Evolutionary conservation across 2,888 invertebrate genomes (phyloP).

Genomic region (Hirtodrosophila trivittata): DNA sequence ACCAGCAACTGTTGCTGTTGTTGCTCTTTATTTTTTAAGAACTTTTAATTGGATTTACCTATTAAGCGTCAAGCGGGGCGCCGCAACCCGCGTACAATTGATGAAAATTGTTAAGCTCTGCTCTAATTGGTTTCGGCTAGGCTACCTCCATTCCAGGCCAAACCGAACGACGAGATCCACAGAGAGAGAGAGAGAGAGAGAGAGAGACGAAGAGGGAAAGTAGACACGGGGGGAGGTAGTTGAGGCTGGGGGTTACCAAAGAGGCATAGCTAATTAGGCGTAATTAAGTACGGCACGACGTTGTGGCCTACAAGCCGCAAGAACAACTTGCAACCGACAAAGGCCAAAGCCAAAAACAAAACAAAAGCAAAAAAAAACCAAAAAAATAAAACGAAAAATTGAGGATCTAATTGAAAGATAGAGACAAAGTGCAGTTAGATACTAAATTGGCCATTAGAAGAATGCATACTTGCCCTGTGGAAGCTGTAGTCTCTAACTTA

Average conservation of each 20-base stretch:
- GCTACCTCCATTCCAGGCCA: constrained; percentile 51
- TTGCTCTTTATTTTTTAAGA: constrained; percentile 38
- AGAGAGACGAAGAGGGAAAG: background rate
- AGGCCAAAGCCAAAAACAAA: constrained; percentile 30
- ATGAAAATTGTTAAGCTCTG: constrained; percentile 68
- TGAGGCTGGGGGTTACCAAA: background rate
- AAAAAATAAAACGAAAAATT: constrained; percentile 1
- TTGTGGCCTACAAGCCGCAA: constrained; percentile 29
- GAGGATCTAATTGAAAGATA: constrained; percentile 53
- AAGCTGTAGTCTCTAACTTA: too few species aligned
- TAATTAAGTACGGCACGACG: constrained; percentile 55
- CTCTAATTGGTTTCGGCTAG: constrained; percentile 65
- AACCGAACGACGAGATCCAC: constrained; percentile 9
- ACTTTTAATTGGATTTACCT: constrained; percentile 70
- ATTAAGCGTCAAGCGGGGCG: constrained; percentile 49
- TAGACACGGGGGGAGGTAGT: background rate
- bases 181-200: background rate
- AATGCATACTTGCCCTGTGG: constrained; percentile 8
- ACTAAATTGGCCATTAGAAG: constrained; percentile 26
- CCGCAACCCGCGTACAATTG: constrained; percentile 55
- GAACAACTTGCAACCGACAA: constrained; percentile 42
- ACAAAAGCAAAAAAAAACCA: background rate
- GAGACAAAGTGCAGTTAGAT: constrained; percentile 21
- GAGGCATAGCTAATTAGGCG: constrained; percentile 64
- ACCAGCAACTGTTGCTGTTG: constrained; percentile 7